Conservation (phyloP, 2,888 invertebrate genomes). For the Alentia gelatinosa region DNA sequence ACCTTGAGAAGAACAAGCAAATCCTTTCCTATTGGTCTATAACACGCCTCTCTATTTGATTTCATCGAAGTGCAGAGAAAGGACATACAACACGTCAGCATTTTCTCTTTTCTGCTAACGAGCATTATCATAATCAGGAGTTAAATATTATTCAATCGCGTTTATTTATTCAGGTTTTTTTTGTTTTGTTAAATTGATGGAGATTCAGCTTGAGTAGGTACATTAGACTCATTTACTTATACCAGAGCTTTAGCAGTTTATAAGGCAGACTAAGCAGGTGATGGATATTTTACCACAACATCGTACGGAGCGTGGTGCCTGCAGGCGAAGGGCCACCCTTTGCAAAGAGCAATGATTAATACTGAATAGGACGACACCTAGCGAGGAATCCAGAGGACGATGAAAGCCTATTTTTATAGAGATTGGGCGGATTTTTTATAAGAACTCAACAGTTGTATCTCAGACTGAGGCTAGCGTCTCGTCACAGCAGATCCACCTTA, state of each 20-base stretch:
- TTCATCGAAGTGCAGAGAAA: too few species aligned
- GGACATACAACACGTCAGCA: too few species aligned
- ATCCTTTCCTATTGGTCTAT: background rate
- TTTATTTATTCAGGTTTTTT: background rate
- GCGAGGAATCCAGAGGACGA: background rate
- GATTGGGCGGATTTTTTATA: constrained; percentile 2
- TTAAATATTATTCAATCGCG: background rate
- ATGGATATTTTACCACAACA: background rate
- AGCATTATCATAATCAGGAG: background rate
- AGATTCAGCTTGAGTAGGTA: background rate
- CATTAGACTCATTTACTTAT: background rate
- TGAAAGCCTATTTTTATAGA: constrained; percentile 39
- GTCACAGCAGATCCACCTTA: background rate
- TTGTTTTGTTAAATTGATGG: background rate
- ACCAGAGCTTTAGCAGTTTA: background rate
- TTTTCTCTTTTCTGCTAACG: too few species aligned
- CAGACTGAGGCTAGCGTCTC: background rate
- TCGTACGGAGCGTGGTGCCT: too few species aligned
- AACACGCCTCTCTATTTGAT: background rate
- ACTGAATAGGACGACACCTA: too few species aligned
- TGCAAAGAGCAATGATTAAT: too few species aligned
- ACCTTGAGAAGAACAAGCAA: background rate
- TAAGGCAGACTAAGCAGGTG: background rate
- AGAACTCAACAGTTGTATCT: background rate
- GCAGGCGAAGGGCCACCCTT: too few species aligned